Evolutionary conservation across 1,140 invertebrate genomes (phyloP).

Genomic region (Zaprionus inermis): DNA sequence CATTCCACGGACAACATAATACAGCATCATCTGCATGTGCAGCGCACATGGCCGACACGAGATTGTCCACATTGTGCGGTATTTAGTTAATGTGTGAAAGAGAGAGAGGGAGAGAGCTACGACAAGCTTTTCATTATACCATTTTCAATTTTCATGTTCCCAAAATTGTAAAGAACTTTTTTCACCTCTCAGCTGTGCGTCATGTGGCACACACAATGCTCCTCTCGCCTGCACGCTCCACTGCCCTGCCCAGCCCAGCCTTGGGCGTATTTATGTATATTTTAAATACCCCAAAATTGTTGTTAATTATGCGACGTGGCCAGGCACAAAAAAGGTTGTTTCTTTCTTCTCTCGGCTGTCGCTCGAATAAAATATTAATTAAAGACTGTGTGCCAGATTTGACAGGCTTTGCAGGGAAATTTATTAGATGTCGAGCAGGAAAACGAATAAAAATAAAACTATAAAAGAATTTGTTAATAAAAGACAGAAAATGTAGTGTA

Average conservation of each 20-base stretch:
- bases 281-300: conserved; percentile 62
- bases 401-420: conserved; percentile 64
- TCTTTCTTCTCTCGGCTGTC: conserved; percentile 16
- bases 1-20: conserved; percentile 62
- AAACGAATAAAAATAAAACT: conserved; percentile 17
- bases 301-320: conserved; percentile 68
- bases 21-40: conserved; percentile 23
- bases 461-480: conserved; percentile 25
- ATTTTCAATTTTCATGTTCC: conserved; percentile 6
- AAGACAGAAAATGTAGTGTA: conserved; percentile 49
- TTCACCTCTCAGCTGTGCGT: neutral
- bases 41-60: conserved; percentile 21
- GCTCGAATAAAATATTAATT: conserved; percentile 80
- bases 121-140: conserved; percentile 3
- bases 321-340: conserved; percentile 35
- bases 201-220: neutral
- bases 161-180: neutral
- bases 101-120: too few species aligned
- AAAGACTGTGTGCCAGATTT: conserved; percentile 68
- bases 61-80: conserved; percentile 6
- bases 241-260: neutral
- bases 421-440: conserved; percentile 63
- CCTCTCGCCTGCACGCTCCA: too few species aligned
- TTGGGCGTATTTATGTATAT: conserved; percentile 32
- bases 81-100: neutral